Conservation (phyloP, 2,797 vertebrate genomes). For the Chrysocyon brachyurus region DNA sequence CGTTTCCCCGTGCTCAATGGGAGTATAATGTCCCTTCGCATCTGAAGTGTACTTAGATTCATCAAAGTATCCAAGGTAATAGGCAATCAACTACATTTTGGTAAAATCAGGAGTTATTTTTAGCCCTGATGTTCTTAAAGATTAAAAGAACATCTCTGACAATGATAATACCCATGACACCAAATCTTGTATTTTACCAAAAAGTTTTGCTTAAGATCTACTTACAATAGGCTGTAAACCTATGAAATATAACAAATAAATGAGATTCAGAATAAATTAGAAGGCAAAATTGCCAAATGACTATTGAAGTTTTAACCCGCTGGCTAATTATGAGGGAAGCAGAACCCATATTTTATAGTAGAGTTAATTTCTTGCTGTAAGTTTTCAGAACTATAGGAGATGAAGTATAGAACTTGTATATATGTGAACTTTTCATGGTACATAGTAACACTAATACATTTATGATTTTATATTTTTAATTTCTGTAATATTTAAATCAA, state of each 20-base stretch:
- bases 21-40: background rate
- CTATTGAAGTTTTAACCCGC: background rate
- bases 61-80: background rate
- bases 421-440: background rate
- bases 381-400: background rate
- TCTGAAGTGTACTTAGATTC: background rate
- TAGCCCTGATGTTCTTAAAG: background rate
- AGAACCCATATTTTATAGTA: background rate
- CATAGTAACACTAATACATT: background rate
- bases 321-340: constrained; percentile 17
- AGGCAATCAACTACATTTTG: background rate
- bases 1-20: background rate
- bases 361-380: background rate
- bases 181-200: background rate
- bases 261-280: background rate
- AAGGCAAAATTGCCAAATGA: background rate
- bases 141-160: background rate
- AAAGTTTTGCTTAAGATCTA: background rate
- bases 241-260: background rate
- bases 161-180: background rate
- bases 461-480: background rate
- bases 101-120: background rate
- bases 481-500: background rate
- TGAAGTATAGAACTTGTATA: background rate
- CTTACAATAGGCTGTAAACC: constrained; percentile 38